Evolutionary conservation across 2,888 invertebrate genomes (phyloP), one percentile per base, ranked within the genome.

Genomic region (Fragum fragum): DNA sequence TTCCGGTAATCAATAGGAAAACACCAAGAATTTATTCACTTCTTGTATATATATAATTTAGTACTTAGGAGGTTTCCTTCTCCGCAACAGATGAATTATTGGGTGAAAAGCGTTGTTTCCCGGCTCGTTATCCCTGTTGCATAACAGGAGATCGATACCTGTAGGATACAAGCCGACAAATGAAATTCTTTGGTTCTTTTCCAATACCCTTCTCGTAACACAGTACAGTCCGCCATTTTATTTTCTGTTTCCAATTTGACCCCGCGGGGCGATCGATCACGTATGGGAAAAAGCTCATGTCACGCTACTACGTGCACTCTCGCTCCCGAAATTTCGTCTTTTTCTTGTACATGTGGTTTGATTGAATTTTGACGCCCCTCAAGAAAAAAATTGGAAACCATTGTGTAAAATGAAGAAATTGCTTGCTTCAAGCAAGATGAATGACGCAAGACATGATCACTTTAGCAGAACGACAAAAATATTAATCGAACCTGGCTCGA

Each of bases 221-320:
- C 61, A 61, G 29, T 61, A 7, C 32, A 61, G 3, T 5, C 23
- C 61, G 29, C 61, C 29, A 29, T 32, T 32, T 29, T 61, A 18
- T 32, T 61, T 61, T 21, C n/a, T 61, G 61, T 61, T 61, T 61
- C 61, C 61, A 61, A 61, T 61, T 32, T 26, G 32, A 61, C 61
- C 28, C 61, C n/a, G 32, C n/a, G 11, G n/a, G 61, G 5, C n/a
- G 32, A 61, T 61, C 61, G 61, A 61, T 61, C 61, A 32, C 18
- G 61, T 29, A 32, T 29, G 32, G n/a, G n/a, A 29, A 61, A 57
- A 9, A 26, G 47, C 3, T 14, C 47, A 14, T 47, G 47, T 47
- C 47, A 47, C 47, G 47, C 18, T n/a, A n/a, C 2, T 9, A 14
- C 47, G 14, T 47, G 47, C 16, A 9, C 14, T 5, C 14, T 18